Percentiles rank a stretch among this genome's conserved stretches.
phyloP scores from a whole-genome alignment of 2,113 vertebrate genomes.

The Pimephales promelas region DNA sequence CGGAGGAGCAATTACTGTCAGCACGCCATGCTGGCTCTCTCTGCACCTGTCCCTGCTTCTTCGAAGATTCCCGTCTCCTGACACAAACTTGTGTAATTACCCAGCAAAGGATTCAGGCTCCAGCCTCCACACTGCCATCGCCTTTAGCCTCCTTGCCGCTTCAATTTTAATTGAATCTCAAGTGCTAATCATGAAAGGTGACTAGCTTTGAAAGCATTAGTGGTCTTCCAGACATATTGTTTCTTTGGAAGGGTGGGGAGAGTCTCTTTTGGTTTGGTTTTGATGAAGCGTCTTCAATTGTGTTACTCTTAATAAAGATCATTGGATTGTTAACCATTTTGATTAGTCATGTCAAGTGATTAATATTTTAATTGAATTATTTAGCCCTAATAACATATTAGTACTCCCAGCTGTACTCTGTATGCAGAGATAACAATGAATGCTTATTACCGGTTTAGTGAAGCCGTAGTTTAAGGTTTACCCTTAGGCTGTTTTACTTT shows the following conservation, averaged over 20 bases:
- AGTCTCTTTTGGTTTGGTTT: not conserved
- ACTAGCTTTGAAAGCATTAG: slow-evolving; percentile 2
- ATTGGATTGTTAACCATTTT: slow-evolving; percentile 15
- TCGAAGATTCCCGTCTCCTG: slow-evolving; percentile 1
- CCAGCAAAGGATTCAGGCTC: slow-evolving; percentile 32
- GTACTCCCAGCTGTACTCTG: slow-evolving; percentile 38
- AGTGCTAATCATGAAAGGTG: slow-evolving; percentile 39
- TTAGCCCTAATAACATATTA: slow-evolving; percentile 47
- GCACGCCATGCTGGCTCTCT: not conserved
- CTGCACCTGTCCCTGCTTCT: slow-evolving; percentile 33
- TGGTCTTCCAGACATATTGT: slow-evolving; percentile 19
- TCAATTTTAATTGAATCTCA: slow-evolving; percentile 48
- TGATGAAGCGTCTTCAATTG: slow-evolving; percentile 1
- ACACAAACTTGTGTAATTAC: slow-evolving; percentile 45
- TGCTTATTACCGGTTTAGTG: slow-evolving; percentile 43
- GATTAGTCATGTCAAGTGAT: slow-evolving; percentile 16
- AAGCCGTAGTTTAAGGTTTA: slow-evolving; percentile 29
- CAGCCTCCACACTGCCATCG: not conserved
- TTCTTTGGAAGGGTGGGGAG: not conserved
- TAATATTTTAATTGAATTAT: slow-evolving; percentile 38
- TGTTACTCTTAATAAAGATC: slow-evolving; percentile 37
- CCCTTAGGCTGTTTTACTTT: slow-evolving; percentile 25
- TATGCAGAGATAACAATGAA: slow-evolving; percentile 58
- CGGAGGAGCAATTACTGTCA: slow-evolving; percentile 49
- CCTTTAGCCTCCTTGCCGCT: not conserved